phyloP scores from a whole-genome alignment of 2,113 vertebrate species.

The Holacanthus passer region DNA sequence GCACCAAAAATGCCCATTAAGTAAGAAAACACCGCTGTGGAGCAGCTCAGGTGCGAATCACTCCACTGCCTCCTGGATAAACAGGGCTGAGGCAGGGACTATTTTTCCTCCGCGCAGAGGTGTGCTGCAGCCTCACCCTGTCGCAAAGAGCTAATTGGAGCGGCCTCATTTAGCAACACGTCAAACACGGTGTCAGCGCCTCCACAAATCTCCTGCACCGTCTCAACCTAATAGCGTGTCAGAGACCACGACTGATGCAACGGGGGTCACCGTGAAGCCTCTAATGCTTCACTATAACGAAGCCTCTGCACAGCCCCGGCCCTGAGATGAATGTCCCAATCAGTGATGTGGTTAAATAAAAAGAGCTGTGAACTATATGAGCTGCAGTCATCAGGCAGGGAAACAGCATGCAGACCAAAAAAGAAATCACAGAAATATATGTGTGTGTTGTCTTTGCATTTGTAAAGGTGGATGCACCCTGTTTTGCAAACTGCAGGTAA shows the following conservation, averaged over 20 bases:
- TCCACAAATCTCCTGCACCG: conserved; percentile 82
- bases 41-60: background rate
- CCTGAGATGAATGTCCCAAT: conserved; percentile 76
- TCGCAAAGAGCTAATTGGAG: conserved; percentile 83
- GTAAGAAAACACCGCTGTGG: background rate
- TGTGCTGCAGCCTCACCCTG: conserved; percentile 70
- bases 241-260: conserved; percentile 78
- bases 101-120: conserved; percentile 32
- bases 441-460: conserved; percentile 14
- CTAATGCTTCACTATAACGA: conserved; percentile 82
- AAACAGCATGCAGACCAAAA: background rate
- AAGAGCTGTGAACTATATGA: conserved; percentile 30
- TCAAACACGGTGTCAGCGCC: conserved; percentile 82
- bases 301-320: conserved; percentile 56
- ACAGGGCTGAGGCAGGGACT: background rate
- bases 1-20: background rate
- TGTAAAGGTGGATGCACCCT: conserved; percentile 27
- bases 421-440: background rate
- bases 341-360: conserved; percentile 67
- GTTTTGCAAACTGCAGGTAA: background rate
- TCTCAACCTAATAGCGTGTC: conserved; percentile 80
- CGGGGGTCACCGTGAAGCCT: conserved; percentile 78
- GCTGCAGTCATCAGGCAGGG: conserved; percentile 18
- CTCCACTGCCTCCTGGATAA: background rate
- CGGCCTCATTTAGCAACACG: conserved; percentile 84